Conservation (phyloP, 2,888 invertebrate genomes). For the Ophion ventricosus region DNA sequence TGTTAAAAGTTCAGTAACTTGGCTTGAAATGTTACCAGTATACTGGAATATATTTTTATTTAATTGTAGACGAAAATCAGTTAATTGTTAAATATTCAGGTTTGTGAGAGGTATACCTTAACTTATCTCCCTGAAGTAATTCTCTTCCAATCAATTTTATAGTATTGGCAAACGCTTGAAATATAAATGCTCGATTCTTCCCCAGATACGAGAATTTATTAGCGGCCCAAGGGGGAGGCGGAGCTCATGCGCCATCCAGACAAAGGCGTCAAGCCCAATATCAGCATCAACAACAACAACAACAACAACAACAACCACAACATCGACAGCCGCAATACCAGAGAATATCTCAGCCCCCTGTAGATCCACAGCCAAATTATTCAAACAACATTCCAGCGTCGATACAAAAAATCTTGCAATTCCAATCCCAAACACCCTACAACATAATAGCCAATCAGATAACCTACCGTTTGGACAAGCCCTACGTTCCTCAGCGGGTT, state of each 20-base stretch:
- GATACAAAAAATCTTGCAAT: constrained; percentile 69
- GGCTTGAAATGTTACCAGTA: too few relatives aligned
- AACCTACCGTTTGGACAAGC: constrained; percentile 75
- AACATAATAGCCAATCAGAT: constrained; percentile 80
- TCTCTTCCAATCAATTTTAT: not conserved
- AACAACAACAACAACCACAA: constrained; percentile 52
- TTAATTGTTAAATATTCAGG: too few relatives aligned
- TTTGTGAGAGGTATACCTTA: too few relatives aligned
- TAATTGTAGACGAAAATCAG: too few relatives aligned
- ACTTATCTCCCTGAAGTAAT: not conserved
- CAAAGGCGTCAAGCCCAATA: constrained; percentile 68
- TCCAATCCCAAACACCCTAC: constrained; percentile 70
- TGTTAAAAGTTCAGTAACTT: too few relatives aligned
- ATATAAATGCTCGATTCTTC: constrained; percentile 4
- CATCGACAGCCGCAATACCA: constrained; percentile 66
- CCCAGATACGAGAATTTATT: constrained; percentile 71
- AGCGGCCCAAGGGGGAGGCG: constrained; percentile 66
- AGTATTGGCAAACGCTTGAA: not conserved
- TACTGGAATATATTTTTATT: too few relatives aligned
- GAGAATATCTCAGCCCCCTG: constrained; percentile 70
- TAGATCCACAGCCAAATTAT: constrained; percentile 68
- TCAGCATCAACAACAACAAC: constrained; percentile 60
- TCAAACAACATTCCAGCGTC: constrained; percentile 67
- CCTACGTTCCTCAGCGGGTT: constrained; percentile 78
- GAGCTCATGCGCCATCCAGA: constrained; percentile 54